A percentile compares a stretch with the other conserved stretches of the same genome.
These are phyloP conservation scores for Drosophila santomea DNA, from an alignment of 1,140 invertebrate genomes.

Conservation along the genomic window DNA sequence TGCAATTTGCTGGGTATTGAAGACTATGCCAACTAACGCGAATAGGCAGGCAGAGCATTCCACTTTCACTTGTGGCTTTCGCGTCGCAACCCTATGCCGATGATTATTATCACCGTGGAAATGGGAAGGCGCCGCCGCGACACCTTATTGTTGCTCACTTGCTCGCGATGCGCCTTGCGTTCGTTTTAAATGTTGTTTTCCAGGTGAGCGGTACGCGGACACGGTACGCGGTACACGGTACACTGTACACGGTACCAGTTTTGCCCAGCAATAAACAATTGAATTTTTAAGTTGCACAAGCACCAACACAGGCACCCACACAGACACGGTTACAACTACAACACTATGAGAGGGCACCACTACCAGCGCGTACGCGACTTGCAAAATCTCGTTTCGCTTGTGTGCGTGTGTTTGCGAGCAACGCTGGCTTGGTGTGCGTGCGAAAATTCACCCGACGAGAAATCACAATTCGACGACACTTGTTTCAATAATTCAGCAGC, in stretches of 20 bases:
- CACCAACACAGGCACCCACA: slow-evolving; percentile 16
- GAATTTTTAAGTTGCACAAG: slow-evolving; percentile 47
- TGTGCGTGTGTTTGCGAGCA: slow-evolving; percentile 14
- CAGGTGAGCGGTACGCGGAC: neutral
- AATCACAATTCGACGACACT: slow-evolving; percentile 60
- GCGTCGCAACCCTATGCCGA: slow-evolving; percentile 60
- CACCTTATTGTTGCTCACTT: slow-evolving; percentile 38
- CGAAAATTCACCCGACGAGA: slow-evolving; percentile 45
- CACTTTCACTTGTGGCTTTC: slow-evolving; percentile 67
- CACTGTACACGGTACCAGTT: slow-evolving; percentile 5
- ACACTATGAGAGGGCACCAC: slow-evolving; percentile 13
- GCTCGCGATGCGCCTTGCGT: slow-evolving; percentile 9
- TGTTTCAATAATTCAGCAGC: slow-evolving; percentile 59
- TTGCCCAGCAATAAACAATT: slow-evolving; percentile 55
- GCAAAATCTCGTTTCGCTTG: slow-evolving; percentile 68
- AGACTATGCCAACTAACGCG: slow-evolving; percentile 25
- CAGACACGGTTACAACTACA: neutral
- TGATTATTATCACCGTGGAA: slow-evolving; percentile 58
- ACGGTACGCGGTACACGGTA: too few species aligned
- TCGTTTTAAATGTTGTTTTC: neutral
- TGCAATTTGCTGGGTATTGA: slow-evolving; percentile 26
- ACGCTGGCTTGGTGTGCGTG: slow-evolving; percentile 37
- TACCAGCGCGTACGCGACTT: slow-evolving; percentile 38
- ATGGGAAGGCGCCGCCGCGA: slow-evolving; percentile 40
- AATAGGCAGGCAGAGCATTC: slow-evolving; percentile 19